Base-by-base conservation (phyloP, 2,113 vertebrate genomes). In the Bagarius yarrelli region DNA sequence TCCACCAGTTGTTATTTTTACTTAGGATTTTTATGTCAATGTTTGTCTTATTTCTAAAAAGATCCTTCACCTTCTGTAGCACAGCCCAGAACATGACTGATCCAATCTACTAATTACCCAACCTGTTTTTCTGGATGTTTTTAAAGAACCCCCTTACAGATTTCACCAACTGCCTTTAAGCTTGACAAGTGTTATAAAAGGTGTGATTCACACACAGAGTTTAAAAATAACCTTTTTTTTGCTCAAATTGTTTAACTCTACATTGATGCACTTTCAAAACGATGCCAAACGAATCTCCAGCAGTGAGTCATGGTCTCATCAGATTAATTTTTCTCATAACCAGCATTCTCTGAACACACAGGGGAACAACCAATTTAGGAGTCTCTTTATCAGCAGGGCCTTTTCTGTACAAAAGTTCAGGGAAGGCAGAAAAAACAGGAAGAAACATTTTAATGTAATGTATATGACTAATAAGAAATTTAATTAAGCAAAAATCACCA, bases 251-350 rank as follows among this genome's bases (percentile, higher is more conserved):
- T 69, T 63, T 50, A 25, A 61, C 64, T 56, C 32, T 16, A 59
- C 34, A 50, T 70, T 84, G 60, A 18, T n/a, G 55, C 50, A 32
- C 67, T 77, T 52, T 36, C 19, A 71, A 32, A 82, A 76, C 63
- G 73, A 63, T 72, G 61, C 12, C 64, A 76, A 52, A 56, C 57
- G 61, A 80, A 80, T 56, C 83, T 70, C 23, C 53, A 9, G 47
- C 25, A 4, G 27, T 81, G 71, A 81, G 60, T 81, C 69, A 44
- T 32, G n/a, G 66, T 83, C 81, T 79, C 63, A 80, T 57, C 59
- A 71, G 71, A 73, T 77, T 72, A 66, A 56, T 50, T 74, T 74
- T 18, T 25, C 70, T 80, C 57, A 52, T 79, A 70, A 60, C 30
- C 61, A 60, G 16, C 32, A 19, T 55, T 18, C 36, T 30, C 60